phyloP scores from a whole-genome alignment of 1,140 invertebrate species.

The Phocides pigmalion region DNA sequence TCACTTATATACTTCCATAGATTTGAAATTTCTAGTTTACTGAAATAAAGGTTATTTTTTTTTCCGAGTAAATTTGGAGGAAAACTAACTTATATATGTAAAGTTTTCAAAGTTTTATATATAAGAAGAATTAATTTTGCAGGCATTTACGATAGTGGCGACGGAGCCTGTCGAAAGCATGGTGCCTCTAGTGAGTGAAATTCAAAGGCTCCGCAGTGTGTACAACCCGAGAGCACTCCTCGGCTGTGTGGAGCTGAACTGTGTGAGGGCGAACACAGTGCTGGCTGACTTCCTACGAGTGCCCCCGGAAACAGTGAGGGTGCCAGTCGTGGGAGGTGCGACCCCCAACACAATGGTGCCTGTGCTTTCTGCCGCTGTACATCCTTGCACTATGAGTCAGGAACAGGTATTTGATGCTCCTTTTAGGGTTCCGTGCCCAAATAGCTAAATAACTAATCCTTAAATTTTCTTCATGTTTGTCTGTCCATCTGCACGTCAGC shows the following conservation, averaged over 20 bases:
- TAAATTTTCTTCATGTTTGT: too few relatives aligned
- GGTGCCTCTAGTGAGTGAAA: conserved; percentile 85
- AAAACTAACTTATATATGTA: too few relatives aligned
- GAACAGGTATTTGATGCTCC: conserved; percentile 58
- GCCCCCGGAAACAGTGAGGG: conserved; percentile 87
- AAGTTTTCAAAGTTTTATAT: too few relatives aligned
- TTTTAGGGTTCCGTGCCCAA: too few relatives aligned
- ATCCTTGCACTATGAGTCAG: conserved; percentile 63
- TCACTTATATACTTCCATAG: too few relatives aligned
- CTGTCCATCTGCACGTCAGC: too few relatives aligned
- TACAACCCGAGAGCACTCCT: conserved; percentile 90
- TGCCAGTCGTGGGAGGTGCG: conserved; percentile 94
- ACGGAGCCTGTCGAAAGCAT: conserved; percentile 85
- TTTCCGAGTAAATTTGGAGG: too few relatives aligned
- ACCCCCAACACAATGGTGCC: conserved; percentile 92
- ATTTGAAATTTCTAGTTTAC: too few relatives aligned
- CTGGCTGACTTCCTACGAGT: conserved; percentile 83
- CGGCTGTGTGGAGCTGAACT: conserved; percentile 91
- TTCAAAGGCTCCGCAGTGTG: conserved; percentile 84
- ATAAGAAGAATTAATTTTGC: neutral
- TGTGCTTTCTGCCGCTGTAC: conserved; percentile 89
- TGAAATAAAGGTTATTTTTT: too few relatives aligned
- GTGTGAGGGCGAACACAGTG: conserved; percentile 91
- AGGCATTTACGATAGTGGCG: conserved; percentile 85
- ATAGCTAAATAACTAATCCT: too few relatives aligned